Base-by-base conservation (phyloP, 2,888 invertebrate species). In the Marasmarcha lunaedactyla region DNA sequence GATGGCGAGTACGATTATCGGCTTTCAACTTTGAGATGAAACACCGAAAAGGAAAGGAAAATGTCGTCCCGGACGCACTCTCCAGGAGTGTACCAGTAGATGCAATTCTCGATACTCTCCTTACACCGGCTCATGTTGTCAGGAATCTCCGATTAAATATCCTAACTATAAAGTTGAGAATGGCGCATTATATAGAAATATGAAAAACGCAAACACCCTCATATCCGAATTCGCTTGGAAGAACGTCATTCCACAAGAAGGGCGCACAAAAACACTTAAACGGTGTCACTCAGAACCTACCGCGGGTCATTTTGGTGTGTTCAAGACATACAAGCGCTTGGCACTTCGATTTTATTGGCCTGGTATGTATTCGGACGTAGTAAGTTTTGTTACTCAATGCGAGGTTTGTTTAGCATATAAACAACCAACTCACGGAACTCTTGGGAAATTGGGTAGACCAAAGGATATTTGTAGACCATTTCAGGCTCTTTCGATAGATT, bases 1-100 rank as follows among this genome's bases (percentile, higher is more conserved):
- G 55, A 3, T 54, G 51, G 56, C 48, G 52, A 34, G 42, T 50
- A 1, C 43, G 56, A 0, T 10, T 56, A 1, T 54, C 52, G 0
- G 20, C 44, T 0, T 56, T 43, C 37, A 46, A 52, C 33, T 54
- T 54, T 41, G 38, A 30, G 1, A 43, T 55, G 0, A 47, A 48
- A 38, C 53, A 58, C 20, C 47, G 51, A 2, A 35, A 42, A 1
- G 49, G 54, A 4, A 12, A 4, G 0, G 52, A 57, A 3, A 55
- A 52, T 15, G 38, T 54, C 1, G 34, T 54, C 1, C 54, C 55
- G 0, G 54, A 57, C 14, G 33, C 39, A 1, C 20, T 55, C 0
- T 52, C 51, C 1, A 33, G 52, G 1, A 11, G 43, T 30, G 35
- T 42, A n/a, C 42, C 46, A 0, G 26, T 45, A 30, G 2, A 10